Evolutionary conservation across 2,888 invertebrate genomes (phyloP).

Genomic region (Eilema depressum): DNA sequence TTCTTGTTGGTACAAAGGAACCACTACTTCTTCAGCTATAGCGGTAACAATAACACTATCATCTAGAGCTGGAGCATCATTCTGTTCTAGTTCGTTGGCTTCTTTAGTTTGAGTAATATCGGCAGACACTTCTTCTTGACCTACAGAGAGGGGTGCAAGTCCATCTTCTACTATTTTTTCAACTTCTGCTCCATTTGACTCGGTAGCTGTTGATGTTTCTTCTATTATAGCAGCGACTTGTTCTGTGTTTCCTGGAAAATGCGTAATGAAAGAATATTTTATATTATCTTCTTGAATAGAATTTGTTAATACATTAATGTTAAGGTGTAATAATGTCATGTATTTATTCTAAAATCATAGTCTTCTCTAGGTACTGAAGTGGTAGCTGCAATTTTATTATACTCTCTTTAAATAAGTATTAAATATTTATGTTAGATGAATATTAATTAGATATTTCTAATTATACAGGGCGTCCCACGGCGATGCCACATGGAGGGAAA

Average conservation of each 20-base stretch:
- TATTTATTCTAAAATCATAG: too few species aligned
- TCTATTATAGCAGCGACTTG: slow-evolving; percentile 32
- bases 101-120: slow-evolving; percentile 16
- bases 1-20: slow-evolving; percentile 5
- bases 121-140: neutral
- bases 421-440: too few species aligned
- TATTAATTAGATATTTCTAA: too few species aligned
- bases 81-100: slow-evolving; percentile 21
- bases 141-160: neutral
- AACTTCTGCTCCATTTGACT: slow-evolving; percentile 17
- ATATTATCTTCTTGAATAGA: too few species aligned
- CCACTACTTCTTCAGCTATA: slow-evolving; percentile 14
- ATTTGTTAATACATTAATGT: too few species aligned
- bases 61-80: slow-evolving; percentile 29
- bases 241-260: slow-evolving; percentile 43
- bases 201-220: slow-evolving; percentile 37
- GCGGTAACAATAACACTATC: slow-evolving; percentile 29
- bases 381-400: too few species aligned
- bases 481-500: too few species aligned
- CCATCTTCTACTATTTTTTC: neutral
- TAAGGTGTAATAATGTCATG: too few species aligned
- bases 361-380: too few species aligned
- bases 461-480: too few species aligned
- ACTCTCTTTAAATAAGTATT: too few species aligned
- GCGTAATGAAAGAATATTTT: neutral